Evolutionary conservation across 2,113 vertebrate species (phyloP), one percentile per base, ranked within the genome.

Genomic region (Xenus cinereus): DNA sequence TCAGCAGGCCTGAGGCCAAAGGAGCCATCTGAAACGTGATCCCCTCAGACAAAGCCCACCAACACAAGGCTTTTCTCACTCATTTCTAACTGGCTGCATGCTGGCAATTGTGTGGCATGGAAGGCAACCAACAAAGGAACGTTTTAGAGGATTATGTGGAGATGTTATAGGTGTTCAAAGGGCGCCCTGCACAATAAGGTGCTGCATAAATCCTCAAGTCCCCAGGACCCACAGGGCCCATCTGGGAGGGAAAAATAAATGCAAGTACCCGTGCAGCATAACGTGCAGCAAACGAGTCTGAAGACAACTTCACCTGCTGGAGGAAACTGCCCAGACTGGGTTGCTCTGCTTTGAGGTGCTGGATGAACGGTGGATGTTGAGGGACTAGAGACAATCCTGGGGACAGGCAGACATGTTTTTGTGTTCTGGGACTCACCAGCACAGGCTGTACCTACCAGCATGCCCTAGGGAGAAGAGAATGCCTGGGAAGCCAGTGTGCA

Each of bases 21-120:
- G 57, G 43, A 95, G 28, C 35, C 2, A 7, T 56, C 56, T 79
- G 57, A 46, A 50, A 53, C 18, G 15, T 12, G 39, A 14, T 45
- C 28, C 50, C 32, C 41, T 46, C 6, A 10, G 21, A 43, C 53
- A 48, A 43, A 84, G 43, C 56, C 48, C 78, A 76, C 20, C 62
- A n/a, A 10, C 64, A 43, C 8, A 0, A 8, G 35, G 69, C 57
- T 64, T 53, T 10, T 43, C 84, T 72, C 21, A 27, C 2, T 33
- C 9, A 1, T 64, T 72, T 67, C 64, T 50, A n/a, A 33, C 35
- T 3, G 14, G 56, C 39, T 60, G 53, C 71, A 32, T 0, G 0
- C 80, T 64, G 89, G 73, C 81, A 45, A 15, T 9, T 14, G 48
- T 23, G 53, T 22, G 66, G 39, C 32, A 13, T n/a, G 63, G 76